Percentiles rank a stretch among this genome's conserved stretches.
phyloP scores from a whole-genome alignment of 2,888 invertebrate species.

The Trissonchulus sp. region DNA sequence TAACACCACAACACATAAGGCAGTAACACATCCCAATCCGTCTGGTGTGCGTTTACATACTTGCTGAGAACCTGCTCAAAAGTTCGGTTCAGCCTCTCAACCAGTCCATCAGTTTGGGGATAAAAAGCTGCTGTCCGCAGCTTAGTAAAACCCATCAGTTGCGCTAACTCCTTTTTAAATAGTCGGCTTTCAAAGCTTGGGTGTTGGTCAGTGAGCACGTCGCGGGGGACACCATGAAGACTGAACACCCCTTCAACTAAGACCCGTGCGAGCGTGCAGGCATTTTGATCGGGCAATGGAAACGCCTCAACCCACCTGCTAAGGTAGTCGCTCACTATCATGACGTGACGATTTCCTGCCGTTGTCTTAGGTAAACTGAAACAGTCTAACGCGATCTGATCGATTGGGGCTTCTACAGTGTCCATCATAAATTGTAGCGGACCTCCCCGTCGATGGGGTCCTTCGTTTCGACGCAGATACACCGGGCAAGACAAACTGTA shows the following conservation, averaged over 20 bases:
- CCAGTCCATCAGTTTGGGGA: slow-evolving; percentile 39
- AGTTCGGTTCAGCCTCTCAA: slow-evolving; percentile 39
- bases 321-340: no score
- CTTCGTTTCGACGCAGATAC: slow-evolving; percentile 29
- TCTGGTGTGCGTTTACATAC: slow-evolving; percentile 34
- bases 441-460: no score
- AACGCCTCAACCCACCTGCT: no score
- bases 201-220: slow-evolving; percentile 37
- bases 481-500: slow-evolving; percentile 30
- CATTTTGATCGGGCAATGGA: no score
- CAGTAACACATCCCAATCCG: slow-evolving; percentile 38
- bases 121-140: slow-evolving; percentile 36
- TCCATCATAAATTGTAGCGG: not conserved
- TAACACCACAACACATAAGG: slow-evolving; percentile 35
- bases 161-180: no score
- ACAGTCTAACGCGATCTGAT: slow-evolving; percentile 23
- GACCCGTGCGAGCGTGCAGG: slow-evolving; percentile 15
- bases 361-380: no score
- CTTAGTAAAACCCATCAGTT: slow-evolving; percentile 29
- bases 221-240: slow-evolving; percentile 27
- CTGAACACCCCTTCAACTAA: slow-evolving; percentile 20
- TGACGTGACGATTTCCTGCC: no score
- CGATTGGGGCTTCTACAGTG: not conserved
- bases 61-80: slow-evolving; percentile 37
- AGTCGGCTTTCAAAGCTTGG: slow-evolving; percentile 36